Percentiles rank a stretch among this genome's conserved stretches.
phyloP scores from a whole-genome alignment of 2,888 invertebrate species.

The Macropis europaea region DNA sequence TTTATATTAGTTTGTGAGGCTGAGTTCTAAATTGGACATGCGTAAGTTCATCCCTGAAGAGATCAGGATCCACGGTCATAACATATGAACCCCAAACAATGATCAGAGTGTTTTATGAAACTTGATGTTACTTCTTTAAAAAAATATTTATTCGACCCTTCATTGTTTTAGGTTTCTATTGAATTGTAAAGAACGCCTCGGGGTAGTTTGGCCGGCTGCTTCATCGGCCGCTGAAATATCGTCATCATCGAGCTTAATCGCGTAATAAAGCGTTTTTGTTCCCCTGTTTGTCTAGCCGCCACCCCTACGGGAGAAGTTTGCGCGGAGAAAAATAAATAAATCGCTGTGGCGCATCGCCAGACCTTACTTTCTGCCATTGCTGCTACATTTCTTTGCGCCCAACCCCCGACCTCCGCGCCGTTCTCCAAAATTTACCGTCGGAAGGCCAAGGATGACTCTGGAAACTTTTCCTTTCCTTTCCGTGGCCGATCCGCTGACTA shows the following conservation, averaged over 20 bases:
- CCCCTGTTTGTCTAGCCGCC: conserved; percentile 72
- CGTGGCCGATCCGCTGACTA: conserved; percentile 14
- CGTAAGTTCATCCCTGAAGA: too few species aligned
- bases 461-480: conserved; percentile 54
- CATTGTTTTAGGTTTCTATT: too few species aligned
- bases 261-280: conserved; percentile 77
- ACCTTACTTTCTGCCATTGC: conserved; percentile 60
- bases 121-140: too few species aligned
- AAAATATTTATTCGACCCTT: too few species aligned
- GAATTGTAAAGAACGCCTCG: too few species aligned
- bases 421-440: conserved; percentile 50
- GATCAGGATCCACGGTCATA: too few species aligned
- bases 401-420: conserved; percentile 1
- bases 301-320: conserved; percentile 50
- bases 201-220: conserved; percentile 65
- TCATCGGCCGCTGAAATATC: conserved; percentile 70
- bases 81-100: too few species aligned
- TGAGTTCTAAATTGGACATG: too few species aligned
- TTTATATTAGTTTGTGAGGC: too few species aligned
- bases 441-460: conserved; percentile 49
- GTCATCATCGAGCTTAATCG: conserved; percentile 75
- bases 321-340: conserved; percentile 73
- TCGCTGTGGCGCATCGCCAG: conserved; percentile 71
- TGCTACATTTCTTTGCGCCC: conserved; percentile 40
- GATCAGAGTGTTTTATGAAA: too few species aligned